Conservation (phyloP, 2,113 vertebrate genomes). For the Lepus timidus region DNA sequence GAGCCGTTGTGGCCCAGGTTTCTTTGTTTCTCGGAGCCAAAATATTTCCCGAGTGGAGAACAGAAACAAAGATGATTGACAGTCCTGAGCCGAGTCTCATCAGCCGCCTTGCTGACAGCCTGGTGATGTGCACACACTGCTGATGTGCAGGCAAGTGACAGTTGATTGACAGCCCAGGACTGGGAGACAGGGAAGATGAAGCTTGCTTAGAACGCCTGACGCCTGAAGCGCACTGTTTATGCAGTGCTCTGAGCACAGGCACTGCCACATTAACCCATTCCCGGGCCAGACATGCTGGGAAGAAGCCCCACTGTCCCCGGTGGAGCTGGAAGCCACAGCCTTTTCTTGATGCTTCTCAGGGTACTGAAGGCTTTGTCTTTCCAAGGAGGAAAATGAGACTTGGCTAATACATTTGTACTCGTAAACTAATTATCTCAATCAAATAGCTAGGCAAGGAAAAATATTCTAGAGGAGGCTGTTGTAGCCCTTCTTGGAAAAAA, state of each 20-base stretch:
- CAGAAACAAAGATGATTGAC: slow-evolving; percentile 90
- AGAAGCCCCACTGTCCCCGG: background rate
- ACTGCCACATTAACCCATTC: slow-evolving; percentile 85
- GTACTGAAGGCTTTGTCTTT: slow-evolving; percentile 63
- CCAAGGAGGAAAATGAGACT: slow-evolving; percentile 57
- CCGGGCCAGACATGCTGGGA: background rate
- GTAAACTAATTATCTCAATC: slow-evolving; percentile 39
- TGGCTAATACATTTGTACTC: slow-evolving; percentile 62
- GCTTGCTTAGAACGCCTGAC: slow-evolving; percentile 86
- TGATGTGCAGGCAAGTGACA: slow-evolving; percentile 89
- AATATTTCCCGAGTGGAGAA: slow-evolving; percentile 89
- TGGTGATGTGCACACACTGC: slow-evolving; percentile 84
- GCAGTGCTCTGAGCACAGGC: slow-evolving; percentile 80
- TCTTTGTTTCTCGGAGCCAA: slow-evolving; percentile 90
- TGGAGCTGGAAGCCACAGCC: slow-evolving; percentile 44
- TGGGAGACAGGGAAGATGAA: slow-evolving; percentile 85
- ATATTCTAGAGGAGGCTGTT: slow-evolving; percentile 68
- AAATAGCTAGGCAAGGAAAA: slow-evolving; percentile 62
- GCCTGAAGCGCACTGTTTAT: slow-evolving; percentile 85
- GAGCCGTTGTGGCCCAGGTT: slow-evolving; percentile 84
- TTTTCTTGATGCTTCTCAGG: background rate
- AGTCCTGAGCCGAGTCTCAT: slow-evolving; percentile 86
- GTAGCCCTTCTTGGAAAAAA: slow-evolving; percentile 51
- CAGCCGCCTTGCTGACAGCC: slow-evolving; percentile 89
- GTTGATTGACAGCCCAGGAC: slow-evolving; percentile 89